Percentiles rank a stretch among this genome's conserved stretches.
These are phyloP conservation scores for Diorhabda carinulata DNA, from an alignment of 1,140 invertebrate species.

Conservation along the genomic window DNA sequence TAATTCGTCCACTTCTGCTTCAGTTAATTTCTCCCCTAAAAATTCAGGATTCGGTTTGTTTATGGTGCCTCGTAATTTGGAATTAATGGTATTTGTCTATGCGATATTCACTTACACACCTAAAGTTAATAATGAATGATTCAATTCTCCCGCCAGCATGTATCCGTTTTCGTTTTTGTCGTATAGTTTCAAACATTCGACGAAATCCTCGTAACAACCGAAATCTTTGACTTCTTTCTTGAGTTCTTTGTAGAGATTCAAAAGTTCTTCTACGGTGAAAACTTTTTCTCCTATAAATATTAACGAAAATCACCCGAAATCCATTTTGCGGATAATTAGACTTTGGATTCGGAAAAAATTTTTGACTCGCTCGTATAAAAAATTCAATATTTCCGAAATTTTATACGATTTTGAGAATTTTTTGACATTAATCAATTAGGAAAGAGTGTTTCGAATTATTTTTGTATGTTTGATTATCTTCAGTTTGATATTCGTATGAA, in stretches of 20 bases:
- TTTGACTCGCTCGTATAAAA: too few species aligned
- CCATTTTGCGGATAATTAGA: too few species aligned
- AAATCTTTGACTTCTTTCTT: slow-evolving; percentile 64
- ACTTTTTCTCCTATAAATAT: slow-evolving; percentile 56
- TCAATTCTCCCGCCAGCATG: slow-evolving; percentile 67
- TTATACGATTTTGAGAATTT: too few species aligned
- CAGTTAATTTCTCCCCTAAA: slow-evolving; percentile 79
- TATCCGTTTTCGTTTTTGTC: slow-evolving; percentile 73
- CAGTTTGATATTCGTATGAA: too few species aligned
- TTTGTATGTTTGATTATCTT: too few species aligned
- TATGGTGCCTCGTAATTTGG: neutral
- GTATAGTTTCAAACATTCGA: slow-evolving; percentile 74
- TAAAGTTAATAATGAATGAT: slow-evolving; percentile 65
- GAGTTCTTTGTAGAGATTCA: slow-evolving; percentile 64
- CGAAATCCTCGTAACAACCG: slow-evolving; percentile 72
- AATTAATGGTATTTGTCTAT: slow-evolving; percentile 2
- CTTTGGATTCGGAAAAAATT: too few species aligned
- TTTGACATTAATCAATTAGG: too few species aligned
- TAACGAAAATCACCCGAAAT: neutral
- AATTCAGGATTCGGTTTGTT: slow-evolving; percentile 1
- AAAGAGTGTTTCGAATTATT: too few species aligned
- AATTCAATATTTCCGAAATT: too few species aligned
- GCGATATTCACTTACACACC: slow-evolving; percentile 49
- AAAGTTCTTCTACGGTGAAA: slow-evolving; percentile 68
- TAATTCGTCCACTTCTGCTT: slow-evolving; percentile 77